These are phyloP conservation scores for Eupelmus urozonus DNA, from an alignment of 2,888 invertebrate genomes.

Conservation along the genomic window DNA sequence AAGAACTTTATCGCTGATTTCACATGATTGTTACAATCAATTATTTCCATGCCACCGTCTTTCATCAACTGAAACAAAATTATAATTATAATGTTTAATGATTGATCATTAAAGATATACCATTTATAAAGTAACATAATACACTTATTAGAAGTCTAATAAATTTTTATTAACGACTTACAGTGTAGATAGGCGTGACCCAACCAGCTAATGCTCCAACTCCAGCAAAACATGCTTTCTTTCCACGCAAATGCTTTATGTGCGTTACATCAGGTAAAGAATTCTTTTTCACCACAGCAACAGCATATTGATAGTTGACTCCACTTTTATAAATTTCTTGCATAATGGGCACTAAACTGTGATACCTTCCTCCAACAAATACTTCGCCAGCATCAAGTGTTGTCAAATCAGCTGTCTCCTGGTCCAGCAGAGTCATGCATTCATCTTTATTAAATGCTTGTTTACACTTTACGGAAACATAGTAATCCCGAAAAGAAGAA, in stretches of 20 bases:
- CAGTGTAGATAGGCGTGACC: conserved; percentile 92
- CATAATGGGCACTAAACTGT: conserved; percentile 93
- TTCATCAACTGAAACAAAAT: conserved; percentile 86
- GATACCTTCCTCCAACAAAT: conserved; percentile 93
- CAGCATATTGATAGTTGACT: conserved; percentile 87
- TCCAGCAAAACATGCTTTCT: conserved; percentile 92
- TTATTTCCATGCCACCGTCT: conserved; percentile 88
- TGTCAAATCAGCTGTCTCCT: conserved; percentile 89
- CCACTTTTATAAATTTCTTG: conserved; percentile 85
- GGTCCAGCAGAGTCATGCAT: conserved; percentile 91
- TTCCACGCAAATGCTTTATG: conserved; percentile 84
- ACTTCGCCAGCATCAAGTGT: conserved; percentile 96
- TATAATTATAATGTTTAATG: conserved; percentile 31
- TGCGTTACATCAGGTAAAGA: conserved; percentile 81
- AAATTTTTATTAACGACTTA: conserved; percentile 77
- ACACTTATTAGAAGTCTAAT: no score
- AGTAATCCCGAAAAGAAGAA: conserved; percentile 82
- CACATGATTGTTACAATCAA: conserved; percentile 97
- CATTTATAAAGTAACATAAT: neutral
- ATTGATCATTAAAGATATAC: no score
- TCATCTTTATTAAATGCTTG: conserved; percentile 91
- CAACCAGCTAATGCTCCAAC: conserved; percentile 96
- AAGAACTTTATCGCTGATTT: conserved; percentile 95
- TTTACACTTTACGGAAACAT: conserved; percentile 84
- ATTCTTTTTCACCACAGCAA: conserved; percentile 90